A percentile compares a stretch with the other conserved stretches of the same genome.
Conservation (phyloP, 2,888 invertebrate species). For the Drosophila paracracens region DNA sequence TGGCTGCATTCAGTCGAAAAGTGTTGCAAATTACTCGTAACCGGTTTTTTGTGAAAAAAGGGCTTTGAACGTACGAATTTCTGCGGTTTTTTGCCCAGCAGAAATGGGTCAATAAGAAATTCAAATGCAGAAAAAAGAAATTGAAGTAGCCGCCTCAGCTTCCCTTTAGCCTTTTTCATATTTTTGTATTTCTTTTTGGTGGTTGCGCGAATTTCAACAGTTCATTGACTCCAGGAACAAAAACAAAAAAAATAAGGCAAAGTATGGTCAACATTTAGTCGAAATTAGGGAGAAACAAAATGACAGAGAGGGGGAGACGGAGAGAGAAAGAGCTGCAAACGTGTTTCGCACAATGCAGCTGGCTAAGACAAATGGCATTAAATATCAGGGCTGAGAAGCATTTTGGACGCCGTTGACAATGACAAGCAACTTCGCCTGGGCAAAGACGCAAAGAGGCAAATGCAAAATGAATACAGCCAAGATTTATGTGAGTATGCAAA, state of each 20-base stretch:
- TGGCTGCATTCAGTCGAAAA: conserved; percentile 41
- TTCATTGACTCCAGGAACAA: conserved; percentile 36
- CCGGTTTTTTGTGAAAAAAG: conserved; percentile 37
- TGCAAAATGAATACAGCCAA: conserved; percentile 13
- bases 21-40: conserved; percentile 47
- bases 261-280: conserved; percentile 35
- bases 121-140: conserved; percentile 38
- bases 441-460: background rate
- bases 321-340: conserved; percentile 1
- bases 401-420: conserved; percentile 17
- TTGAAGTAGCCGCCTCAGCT: conserved; percentile 16
- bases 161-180: background rate
- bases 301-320: background rate
- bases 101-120: conserved; percentile 48
- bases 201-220: conserved; percentile 36
- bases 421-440: conserved; percentile 5
- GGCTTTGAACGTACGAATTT: conserved; percentile 30
- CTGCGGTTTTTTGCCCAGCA: conserved; percentile 16
- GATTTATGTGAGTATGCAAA: conserved; percentile 18
- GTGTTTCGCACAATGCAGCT: conserved; percentile 40
- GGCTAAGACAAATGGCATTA: conserved; percentile 42
- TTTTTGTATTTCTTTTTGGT: background rate
- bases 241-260: background rate
- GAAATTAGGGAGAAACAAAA: conserved; percentile 25
- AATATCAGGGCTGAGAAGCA: conserved; percentile 32